These are phyloP conservation scores for Amphipoea oculea DNA, from an alignment of 2,888 invertebrate species.

Conservation along the genomic window DNA sequence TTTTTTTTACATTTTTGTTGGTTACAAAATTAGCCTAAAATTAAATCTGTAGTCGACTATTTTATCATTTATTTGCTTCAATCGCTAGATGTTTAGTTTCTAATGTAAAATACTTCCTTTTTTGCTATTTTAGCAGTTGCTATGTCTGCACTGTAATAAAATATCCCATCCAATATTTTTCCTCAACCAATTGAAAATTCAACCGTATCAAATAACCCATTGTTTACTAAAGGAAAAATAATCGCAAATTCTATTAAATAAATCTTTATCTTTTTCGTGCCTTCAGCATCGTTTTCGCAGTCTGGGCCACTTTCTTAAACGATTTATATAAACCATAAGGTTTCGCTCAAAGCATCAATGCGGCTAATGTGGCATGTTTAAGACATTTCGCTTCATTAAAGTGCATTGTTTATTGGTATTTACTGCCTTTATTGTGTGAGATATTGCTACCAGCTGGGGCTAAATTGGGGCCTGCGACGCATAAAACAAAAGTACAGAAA, in stretches of 20 bases:
- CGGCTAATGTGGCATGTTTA: constrained; percentile 73
- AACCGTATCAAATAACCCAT: constrained; percentile 30
- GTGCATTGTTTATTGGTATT: constrained; percentile 64
- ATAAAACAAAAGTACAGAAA: constrained; percentile 32
- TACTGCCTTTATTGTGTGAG: constrained; percentile 59
- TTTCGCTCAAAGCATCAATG: constrained; percentile 67
- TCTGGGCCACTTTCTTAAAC: constrained; percentile 57
- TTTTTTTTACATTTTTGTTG: constrained; percentile 7
- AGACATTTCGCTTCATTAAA: constrained; percentile 65
- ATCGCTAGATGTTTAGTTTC: not conserved
- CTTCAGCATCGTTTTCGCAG: constrained; percentile 36
- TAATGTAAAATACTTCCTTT: not conserved
- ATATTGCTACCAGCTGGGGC: constrained; percentile 49
- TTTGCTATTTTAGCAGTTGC: not conserved
- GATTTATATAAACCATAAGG: constrained; percentile 58
- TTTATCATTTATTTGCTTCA: not conserved
- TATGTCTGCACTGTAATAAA: not conserved
- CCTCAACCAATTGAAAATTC: constrained; percentile 6
- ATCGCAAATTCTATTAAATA: constrained; percentile 43
- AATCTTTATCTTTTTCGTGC: constrained; percentile 55
- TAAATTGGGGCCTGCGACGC: constrained; percentile 52
- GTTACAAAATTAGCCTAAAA: constrained; percentile 1
- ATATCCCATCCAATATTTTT: constrained; percentile 10
- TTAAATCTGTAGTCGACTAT: not conserved
- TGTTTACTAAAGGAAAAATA: constrained; percentile 19